These are phyloP conservation scores for Tonatia bakeri DNA, from an alignment of 2,113 vertebrate species.

Conservation along the genomic window DNA sequence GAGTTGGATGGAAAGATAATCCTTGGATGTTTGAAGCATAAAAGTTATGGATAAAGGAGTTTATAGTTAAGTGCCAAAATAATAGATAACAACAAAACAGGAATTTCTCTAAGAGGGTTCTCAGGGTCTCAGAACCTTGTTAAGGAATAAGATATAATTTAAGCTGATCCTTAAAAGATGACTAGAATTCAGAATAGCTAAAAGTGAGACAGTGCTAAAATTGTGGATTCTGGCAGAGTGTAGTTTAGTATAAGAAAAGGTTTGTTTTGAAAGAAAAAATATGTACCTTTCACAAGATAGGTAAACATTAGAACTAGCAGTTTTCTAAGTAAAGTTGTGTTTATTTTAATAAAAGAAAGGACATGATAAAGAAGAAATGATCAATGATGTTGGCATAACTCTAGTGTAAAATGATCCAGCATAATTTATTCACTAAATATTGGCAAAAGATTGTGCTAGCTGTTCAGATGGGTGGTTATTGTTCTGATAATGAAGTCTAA, in stretches of 20 bases:
- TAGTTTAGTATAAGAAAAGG: not conserved
- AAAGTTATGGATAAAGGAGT: not conserved
- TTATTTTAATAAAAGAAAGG: not conserved
- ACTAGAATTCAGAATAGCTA: not conserved
- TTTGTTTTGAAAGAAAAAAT: constrained; percentile 12
- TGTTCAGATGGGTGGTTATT: constrained; percentile 50
- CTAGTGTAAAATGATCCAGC: not conserved
- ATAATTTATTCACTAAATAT: constrained; percentile 37
- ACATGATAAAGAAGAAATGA: not conserved
- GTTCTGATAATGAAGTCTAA: constrained; percentile 45
- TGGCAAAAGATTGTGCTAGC: constrained; percentile 24
- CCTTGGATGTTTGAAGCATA: not conserved
- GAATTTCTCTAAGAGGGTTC: not conserved
- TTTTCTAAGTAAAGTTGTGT: not conserved
- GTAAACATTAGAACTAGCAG: not conserved
- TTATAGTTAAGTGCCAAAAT: not conserved
- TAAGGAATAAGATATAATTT: not conserved
- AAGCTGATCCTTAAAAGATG: not conserved
- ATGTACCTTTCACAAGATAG: not conserved
- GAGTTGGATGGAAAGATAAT: not conserved
- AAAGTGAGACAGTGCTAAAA: not conserved
- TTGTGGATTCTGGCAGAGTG: not conserved
- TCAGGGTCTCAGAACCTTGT: not conserved
- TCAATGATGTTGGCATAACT: constrained; percentile 1
- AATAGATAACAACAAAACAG: not conserved